These are phyloP conservation scores for Tylochromis polylepis DNA, from an alignment of 2,113 vertebrate genomes.

Conservation along the genomic window DNA sequence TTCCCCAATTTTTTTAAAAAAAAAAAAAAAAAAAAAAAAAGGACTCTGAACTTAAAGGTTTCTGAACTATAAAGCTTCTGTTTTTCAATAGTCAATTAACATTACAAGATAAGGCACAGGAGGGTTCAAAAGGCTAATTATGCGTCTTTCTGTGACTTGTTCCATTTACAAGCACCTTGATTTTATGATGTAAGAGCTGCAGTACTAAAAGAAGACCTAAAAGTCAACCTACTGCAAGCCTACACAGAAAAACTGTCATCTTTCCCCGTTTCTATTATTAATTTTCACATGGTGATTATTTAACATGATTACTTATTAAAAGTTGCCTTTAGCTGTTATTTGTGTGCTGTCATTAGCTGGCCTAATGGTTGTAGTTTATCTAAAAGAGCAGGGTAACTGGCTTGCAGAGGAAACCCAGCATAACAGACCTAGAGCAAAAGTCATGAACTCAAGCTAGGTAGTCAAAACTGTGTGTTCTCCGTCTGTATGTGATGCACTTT, in stretches of 20 bases:
- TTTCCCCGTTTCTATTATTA: background rate
- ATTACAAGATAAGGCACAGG: conserved; percentile 16
- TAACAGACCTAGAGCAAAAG: background rate
- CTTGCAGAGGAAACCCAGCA: background rate
- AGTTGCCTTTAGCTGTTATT: background rate
- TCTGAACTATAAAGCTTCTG: background rate
- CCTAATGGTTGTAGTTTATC: background rate
- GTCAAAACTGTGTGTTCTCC: background rate
- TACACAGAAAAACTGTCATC: background rate
- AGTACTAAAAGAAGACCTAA: background rate
- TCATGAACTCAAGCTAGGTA: background rate
- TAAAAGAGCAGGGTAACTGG: background rate
- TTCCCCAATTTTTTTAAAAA: too few species aligned
- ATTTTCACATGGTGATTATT: background rate
- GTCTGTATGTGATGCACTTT: background rate
- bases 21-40: too few species aligned
- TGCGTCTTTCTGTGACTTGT: background rate
- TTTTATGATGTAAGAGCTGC: background rate
- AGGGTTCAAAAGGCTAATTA: conserved; percentile 22
- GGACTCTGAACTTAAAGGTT: conserved; percentile 4
- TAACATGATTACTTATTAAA: background rate
- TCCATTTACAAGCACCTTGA: background rate
- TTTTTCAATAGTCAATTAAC: conserved; percentile 22
- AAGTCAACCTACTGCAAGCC: background rate
- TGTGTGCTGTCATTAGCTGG: background rate